A percentile compares a stretch with the other conserved stretches of the same genome.
phyloP scores from a whole-genome alignment of 2,888 invertebrate species.

The Noctua comes region DNA sequence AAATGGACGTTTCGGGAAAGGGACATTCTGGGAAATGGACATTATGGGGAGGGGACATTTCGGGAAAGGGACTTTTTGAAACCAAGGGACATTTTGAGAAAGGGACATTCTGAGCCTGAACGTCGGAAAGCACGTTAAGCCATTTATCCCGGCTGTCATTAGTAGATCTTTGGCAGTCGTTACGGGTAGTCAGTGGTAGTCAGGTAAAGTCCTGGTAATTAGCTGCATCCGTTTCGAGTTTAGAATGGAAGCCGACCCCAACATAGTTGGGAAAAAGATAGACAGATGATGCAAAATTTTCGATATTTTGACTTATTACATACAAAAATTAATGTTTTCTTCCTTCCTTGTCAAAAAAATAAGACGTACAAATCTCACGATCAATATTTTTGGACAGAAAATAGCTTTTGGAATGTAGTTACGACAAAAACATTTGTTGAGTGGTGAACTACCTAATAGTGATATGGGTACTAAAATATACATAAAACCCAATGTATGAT shows the following conservation, averaged over 20 bases:
- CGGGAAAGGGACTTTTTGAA: no score
- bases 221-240: not conserved
- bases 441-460: not conserved
- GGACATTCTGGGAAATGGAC: no score
- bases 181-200: not conserved
- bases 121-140: not conserved
- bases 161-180: not conserved
- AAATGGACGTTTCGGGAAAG: no score
- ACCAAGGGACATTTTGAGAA: no score
- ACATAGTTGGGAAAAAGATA: not conserved
- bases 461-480: not conserved
- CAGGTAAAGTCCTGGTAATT: not conserved
- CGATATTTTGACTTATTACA: not conserved
- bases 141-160: not conserved
- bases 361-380: not conserved
- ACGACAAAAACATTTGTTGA: not conserved
- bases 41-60: no score
- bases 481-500: not conserved
- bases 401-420: not conserved
- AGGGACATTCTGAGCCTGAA: no score
- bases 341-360: not conserved
- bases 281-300: constrained; percentile 1
- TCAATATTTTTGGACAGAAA: constrained; percentile 11
- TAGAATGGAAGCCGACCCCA: not conserved
- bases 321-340: not conserved